Base-by-base conservation (phyloP, 2,113 vertebrate species). In the Sterna hirundo region DNA sequence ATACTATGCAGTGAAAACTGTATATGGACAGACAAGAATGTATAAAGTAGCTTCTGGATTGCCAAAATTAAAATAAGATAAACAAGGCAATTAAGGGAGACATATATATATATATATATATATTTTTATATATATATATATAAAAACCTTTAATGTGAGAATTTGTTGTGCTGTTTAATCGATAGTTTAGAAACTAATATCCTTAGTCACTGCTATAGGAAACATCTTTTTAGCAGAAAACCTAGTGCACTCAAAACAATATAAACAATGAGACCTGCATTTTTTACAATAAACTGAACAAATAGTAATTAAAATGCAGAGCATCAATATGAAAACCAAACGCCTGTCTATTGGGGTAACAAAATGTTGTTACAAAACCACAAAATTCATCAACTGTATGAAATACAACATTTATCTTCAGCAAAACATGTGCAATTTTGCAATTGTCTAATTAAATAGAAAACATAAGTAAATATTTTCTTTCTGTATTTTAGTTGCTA, bases 61-160 rank as follows among this genome's bases (percentile, higher is more conserved):
- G 8, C 42, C 30, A 79, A 83, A 93, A 74, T 3, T 4, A 69
- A 74, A 72, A 80, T 22, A 66, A 89, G 9, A 5, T 83, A 70
- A 74, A 49, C 15, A 36, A 75, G 16, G 29, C 8, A 78, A 86
- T 85, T 77, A 84, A 72, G 42, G 13, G 27, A 46, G 40, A 72
- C 3, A 49, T 1, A 29, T 10, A 21, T 8, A 55, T 3, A 17
- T 6, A 38, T 12, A 34, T 4, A 60, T 2, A 55, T 26, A 32
- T 8, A 42, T n/a, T 40, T 40, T 40, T 40, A 44, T 16, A 46
- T 12, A 47, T 11, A 22, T 47, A 49, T 22, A 49, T 40, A 40
- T 5, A 57, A 13, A 54, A 9, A 70, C 4, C 9, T 71, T 76
- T 58, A 77, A 51, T 51, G 6, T 42, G 38, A 57, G 20, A 81